These are phyloP conservation scores for Sicus ferrugineus DNA, from an alignment of 2,888 invertebrate species.

Conservation along the genomic window DNA sequence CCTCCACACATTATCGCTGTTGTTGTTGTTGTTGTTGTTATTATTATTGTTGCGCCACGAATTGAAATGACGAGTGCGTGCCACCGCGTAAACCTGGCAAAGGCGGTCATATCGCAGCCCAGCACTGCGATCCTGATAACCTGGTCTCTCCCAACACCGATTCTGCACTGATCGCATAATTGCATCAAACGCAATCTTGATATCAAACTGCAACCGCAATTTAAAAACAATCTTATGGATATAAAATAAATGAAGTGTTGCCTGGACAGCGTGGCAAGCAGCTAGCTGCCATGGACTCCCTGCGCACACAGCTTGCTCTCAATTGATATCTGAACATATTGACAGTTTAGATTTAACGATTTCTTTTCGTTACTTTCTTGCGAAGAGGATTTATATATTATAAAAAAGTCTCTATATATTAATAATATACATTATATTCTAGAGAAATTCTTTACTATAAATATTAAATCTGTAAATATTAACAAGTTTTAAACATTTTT, in stretches of 20 bases:
- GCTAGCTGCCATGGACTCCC: neutral
- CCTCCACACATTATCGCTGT: no score
- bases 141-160: neutral
- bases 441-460: no score
- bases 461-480: neutral
- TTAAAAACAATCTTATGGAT: slow-evolving; percentile 30
- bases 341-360: no score
- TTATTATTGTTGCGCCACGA: neutral
- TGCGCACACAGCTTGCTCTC: neutral
- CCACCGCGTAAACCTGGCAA: neutral
- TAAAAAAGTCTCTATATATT: no score
- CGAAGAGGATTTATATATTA: no score
- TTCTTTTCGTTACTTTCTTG: no score
- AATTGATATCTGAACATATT: no score
- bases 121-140: slow-evolving; percentile 2
- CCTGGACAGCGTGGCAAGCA: neutral
- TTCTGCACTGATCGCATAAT: slow-evolving; percentile 11
- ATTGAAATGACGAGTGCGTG: slow-evolving; percentile 26
- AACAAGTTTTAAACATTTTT: neutral
- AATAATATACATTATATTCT: no score
- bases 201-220: slow-evolving; percentile 30
- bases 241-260: slow-evolving; percentile 33
- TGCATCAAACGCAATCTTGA: slow-evolving; percentile 27
- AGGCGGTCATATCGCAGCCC: neutral
- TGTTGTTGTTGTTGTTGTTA: no score